phyloP scores from a whole-genome alignment of 2,888 invertebrate species.

The Andrena hattorfiana region DNA sequence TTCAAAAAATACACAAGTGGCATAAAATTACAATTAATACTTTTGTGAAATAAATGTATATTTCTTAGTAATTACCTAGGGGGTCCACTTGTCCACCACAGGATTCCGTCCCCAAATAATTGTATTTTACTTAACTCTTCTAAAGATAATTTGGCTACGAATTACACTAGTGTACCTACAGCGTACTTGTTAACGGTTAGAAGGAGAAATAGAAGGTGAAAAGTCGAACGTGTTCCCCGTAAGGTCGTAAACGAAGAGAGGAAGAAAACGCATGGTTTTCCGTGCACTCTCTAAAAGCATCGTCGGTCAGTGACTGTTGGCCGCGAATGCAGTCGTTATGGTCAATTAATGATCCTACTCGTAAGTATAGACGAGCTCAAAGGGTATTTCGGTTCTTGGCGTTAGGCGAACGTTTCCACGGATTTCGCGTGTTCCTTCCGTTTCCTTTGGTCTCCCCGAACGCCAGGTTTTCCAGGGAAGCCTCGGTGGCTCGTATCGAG shows the following conservation, averaged over 20 bases:
- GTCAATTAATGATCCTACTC: slow-evolving; percentile 58
- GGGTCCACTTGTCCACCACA: no score
- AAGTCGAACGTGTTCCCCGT: no score
- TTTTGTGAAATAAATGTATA: no score
- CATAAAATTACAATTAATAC: no score
- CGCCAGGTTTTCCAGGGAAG: not conserved
- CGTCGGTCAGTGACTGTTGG: slow-evolving; percentile 61
- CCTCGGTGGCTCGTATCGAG: not conserved
- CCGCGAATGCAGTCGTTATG: slow-evolving; percentile 27
- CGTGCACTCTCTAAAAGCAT: slow-evolving; percentile 45
- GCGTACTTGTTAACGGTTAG: not conserved
- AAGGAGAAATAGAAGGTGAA: no score
- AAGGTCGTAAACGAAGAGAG: no score
- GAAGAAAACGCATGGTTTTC: slow-evolving; percentile 51
- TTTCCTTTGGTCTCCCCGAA: slow-evolving; percentile 5
- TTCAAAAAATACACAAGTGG: no score
- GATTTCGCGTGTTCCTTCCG: slow-evolving; percentile 9
- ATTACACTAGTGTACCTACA: not conserved
- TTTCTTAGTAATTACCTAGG: no score
- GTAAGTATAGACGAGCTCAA: slow-evolving; percentile 40
- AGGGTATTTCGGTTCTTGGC: slow-evolving; percentile 58
- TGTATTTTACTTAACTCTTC: no score
- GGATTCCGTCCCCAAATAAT: no score
- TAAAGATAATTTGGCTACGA: no score
- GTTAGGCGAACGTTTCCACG: slow-evolving; percentile 58